A percentile compares a stretch with the other conserved stretches of the same genome.
Evolutionary conservation across 2,888 invertebrate genomes (phyloP).

Genomic region (Trachelus tabidus): DNA sequence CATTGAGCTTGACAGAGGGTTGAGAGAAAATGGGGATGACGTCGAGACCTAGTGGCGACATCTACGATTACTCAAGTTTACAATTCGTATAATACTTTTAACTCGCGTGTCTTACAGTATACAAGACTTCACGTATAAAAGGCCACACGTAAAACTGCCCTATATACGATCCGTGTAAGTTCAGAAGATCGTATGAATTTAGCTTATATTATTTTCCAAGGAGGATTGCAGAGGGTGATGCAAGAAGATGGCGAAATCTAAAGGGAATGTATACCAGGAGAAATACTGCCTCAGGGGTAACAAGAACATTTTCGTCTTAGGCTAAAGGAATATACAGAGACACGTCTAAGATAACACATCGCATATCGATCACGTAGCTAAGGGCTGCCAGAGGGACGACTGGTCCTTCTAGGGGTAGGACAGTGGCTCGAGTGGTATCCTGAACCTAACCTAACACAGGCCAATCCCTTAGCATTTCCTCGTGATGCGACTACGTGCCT

Average conservation of each 20-base stretch:
- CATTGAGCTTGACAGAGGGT: background rate
- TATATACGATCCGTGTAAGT: background rate
- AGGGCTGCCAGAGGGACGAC: conserved; percentile 8
- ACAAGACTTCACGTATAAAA: background rate
- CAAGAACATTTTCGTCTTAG: background rate
- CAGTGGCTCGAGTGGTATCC: conserved; percentile 8
- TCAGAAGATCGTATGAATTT: background rate
- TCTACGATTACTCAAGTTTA: background rate
- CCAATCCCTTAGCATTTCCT: conserved; percentile 15
- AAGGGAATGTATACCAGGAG: background rate
- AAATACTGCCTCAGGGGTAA: background rate
- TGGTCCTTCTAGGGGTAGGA: conserved; percentile 5
- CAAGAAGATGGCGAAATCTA: background rate
- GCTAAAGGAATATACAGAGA: background rate
- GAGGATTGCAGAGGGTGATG: background rate
- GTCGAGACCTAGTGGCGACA: background rate
- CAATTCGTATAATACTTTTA: background rate
- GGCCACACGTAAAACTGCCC: background rate
- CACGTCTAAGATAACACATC: conserved; percentile 8
- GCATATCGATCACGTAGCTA: conserved; percentile 21
- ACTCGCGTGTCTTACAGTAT: background rate
- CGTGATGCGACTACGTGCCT: conserved; percentile 30
- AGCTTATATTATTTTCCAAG: background rate
- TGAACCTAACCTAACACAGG: background rate
- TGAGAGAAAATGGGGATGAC: background rate